Conservation (phyloP, 2,888 invertebrate species). For the Kuschelorhynchus macadamiae region DNA sequence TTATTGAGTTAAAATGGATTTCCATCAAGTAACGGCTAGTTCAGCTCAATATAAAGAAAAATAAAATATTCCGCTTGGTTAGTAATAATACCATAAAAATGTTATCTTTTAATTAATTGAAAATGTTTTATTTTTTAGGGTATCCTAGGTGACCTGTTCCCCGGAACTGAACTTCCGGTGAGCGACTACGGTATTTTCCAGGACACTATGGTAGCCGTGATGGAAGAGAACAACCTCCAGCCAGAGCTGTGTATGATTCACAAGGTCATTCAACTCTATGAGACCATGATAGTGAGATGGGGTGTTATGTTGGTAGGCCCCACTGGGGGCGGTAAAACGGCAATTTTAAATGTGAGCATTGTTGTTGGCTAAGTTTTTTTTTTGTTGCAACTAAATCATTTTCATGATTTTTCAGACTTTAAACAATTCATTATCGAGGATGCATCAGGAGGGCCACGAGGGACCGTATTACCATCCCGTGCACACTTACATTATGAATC, state of each 20-base stretch:
- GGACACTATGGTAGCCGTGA: conserved; percentile 73
- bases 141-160: conserved; percentile 91
- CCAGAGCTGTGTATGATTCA: conserved; percentile 76
- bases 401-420: conserved; percentile 73
- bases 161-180: conserved; percentile 83
- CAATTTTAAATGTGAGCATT: conserved; percentile 76
- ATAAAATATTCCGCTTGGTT: no score
- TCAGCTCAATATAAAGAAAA: no score
- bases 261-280: conserved; percentile 89
- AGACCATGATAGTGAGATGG: conserved; percentile 92
- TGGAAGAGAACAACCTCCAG: conserved; percentile 76
- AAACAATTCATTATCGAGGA: conserved; percentile 77
- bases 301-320: conserved; percentile 95
- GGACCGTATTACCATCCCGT: conserved; percentile 81
- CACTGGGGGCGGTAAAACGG: conserved; percentile 89
- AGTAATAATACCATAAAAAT: no score
- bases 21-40: no score
- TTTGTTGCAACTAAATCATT: neutral
- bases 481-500: conserved; percentile 85
- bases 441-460: conserved; percentile 74
- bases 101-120: neutral
- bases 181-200: conserved; percentile 85
- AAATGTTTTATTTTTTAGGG: conserved; percentile 70
- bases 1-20: no score
- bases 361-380: neutral